Evolutionary conservation across 2,797 vertebrate species (phyloP).

Genomic region (Muscicapa striata): DNA sequence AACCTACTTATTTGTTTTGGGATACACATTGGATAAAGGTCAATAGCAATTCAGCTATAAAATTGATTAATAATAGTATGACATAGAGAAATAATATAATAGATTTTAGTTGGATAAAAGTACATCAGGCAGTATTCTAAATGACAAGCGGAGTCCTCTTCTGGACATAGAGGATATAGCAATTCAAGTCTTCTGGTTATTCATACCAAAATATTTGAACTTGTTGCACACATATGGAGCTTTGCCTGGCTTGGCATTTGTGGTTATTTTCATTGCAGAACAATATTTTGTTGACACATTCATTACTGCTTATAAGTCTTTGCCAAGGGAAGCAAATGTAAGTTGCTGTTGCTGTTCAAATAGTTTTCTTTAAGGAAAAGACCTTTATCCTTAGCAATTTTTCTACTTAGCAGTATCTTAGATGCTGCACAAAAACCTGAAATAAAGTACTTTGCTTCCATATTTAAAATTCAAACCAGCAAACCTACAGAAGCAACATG

Average conservation of each 20-base stretch:
- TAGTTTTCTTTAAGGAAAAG: neutral
- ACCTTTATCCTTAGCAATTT: neutral
- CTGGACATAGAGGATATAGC: conserved; percentile 53
- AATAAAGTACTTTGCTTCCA: neutral
- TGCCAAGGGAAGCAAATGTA: neutral
- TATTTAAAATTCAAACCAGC: neutral
- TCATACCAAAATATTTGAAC: neutral
- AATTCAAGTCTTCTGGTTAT: neutral
- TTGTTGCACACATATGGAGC: neutral
- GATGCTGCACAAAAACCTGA: neutral
- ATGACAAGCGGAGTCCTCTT: conserved; percentile 58
- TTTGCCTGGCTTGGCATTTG: neutral
- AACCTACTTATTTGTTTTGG: conserved; percentile 44
- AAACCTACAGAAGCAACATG: neutral
- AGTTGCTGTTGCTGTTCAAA: neutral
- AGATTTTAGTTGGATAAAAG: conserved; percentile 39
- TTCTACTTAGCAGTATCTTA: neutral
- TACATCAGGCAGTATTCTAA: neutral
- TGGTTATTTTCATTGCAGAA: neutral
- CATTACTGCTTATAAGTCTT: neutral
- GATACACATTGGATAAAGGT: conserved; percentile 51
- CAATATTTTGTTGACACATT: neutral
- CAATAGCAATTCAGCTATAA: conserved; percentile 54
- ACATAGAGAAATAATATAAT: conserved; percentile 18
- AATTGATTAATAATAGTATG: conserved; percentile 52